phyloP scores from a whole-genome alignment of 1,140 invertebrate genomes.

The Sarcophaga peregrina region DNA sequence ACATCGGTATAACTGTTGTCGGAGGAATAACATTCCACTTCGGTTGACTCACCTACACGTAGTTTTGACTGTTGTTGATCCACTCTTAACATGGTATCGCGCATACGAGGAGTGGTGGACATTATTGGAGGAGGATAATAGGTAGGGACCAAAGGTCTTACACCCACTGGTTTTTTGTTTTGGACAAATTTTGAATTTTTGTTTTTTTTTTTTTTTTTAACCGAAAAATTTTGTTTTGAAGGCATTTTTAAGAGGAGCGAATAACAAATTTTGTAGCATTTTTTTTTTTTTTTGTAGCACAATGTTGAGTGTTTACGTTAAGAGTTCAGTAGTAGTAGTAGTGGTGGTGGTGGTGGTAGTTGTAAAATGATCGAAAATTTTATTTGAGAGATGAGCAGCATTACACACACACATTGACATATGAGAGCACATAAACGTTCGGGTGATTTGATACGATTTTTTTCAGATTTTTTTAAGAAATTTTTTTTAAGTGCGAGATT shows the following conservation, averaged over 20 bases:
- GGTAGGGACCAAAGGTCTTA: background rate
- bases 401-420: slow-evolving; percentile 29
- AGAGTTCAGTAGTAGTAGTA: background rate
- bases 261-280: background rate
- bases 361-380: slow-evolving; percentile 31
- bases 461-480: background rate
- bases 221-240: background rate
- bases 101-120: slow-evolving; percentile 30
- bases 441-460: slow-evolving; percentile 7
- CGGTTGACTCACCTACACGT: slow-evolving; percentile 57
- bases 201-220: background rate
- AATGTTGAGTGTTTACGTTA: background rate
- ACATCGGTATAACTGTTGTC: slow-evolving; percentile 65
- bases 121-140: background rate
- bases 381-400: slow-evolving; percentile 28
- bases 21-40: slow-evolving; percentile 63
- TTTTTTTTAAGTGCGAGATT: background rate
- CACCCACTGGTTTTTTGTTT: slow-evolving; percentile 13
- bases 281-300: background rate
- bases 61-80: slow-evolving; percentile 60
- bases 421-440: slow-evolving; percentile 38
- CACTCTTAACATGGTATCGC: slow-evolving; percentile 59
- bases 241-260: background rate
- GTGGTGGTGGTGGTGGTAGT: background rate
- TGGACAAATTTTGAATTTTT: background rate